Percentiles rank a stretch among this genome's conserved stretches.
Evolutionary conservation across 2,113 vertebrate genomes (phyloP).

Genomic region (Neodontobutis hainanensis): DNA sequence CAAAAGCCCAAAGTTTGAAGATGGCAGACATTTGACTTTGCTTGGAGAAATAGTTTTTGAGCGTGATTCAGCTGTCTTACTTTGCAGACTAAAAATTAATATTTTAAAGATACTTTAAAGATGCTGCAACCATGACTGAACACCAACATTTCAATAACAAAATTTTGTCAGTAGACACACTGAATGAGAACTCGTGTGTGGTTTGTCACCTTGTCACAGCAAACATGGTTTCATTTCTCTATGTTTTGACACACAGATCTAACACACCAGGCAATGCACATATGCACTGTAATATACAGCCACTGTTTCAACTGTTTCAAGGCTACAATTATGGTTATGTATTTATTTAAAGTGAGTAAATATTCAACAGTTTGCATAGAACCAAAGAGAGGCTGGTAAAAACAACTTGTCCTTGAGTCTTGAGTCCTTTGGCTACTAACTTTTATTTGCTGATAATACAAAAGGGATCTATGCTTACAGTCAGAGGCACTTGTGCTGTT

Average conservation of each 20-base stretch:
- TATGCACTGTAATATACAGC: neutral
- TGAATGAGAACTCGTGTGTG: neutral
- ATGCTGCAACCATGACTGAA: too few relatives aligned
- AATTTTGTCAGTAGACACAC: neutral
- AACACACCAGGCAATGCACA: too few relatives aligned
- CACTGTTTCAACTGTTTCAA: neutral
- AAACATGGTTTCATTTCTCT: constrained; percentile 1
- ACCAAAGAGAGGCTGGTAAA: neutral
- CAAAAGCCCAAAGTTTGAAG: too few relatives aligned
- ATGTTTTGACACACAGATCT: neutral
- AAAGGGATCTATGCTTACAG: neutral
- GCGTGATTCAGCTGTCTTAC: too few relatives aligned
- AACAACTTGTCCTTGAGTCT: too few relatives aligned
- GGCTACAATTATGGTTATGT: neutral
- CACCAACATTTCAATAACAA: too few relatives aligned
- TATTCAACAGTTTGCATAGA: neutral
- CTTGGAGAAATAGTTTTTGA: too few relatives aligned
- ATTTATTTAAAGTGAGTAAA: neutral
- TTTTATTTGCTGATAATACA: neutral
- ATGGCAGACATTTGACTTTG: too few relatives aligned
- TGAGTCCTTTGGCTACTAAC: neutral
- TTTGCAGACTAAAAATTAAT: too few relatives aligned
- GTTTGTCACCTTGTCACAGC: neutral
- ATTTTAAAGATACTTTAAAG: too few relatives aligned
- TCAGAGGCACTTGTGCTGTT: neutral